Conservation (phyloP, 2,113 vertebrate genomes). For the Hemicordylus capensis region DNA sequence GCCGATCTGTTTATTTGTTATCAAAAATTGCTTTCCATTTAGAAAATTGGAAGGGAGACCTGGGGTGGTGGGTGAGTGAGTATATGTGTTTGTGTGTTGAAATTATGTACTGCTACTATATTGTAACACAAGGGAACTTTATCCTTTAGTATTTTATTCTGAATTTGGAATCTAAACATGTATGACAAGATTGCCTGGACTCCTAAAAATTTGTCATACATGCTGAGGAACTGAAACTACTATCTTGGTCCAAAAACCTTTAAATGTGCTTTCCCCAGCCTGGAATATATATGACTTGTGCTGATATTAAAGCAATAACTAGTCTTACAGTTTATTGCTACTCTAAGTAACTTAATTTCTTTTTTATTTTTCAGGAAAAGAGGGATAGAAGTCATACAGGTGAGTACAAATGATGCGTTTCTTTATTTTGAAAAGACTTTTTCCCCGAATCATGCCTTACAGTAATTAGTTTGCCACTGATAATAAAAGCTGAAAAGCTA, state of each 20-base stretch:
- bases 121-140: background rate
- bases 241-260: background rate
- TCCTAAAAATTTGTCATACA: background rate
- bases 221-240: background rate
- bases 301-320: background rate
- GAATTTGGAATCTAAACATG: background rate
- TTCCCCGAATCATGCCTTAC: background rate
- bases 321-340: background rate
- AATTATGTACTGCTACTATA: background rate
- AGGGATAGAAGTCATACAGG: constrained; percentile 96
- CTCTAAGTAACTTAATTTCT: background rate
- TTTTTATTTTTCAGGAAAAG: constrained; percentile 86
- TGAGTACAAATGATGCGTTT: constrained; percentile 72
- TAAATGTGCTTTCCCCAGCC: background rate
- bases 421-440: accelerated
- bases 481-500: background rate
- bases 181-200: background rate
- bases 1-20: background rate
- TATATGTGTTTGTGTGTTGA: background rate
- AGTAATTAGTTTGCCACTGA: background rate
- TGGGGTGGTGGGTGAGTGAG: too few relatives aligned
- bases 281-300: background rate
- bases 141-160: background rate
- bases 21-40: background rate
- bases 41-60: background rate